phyloP scores from a whole-genome alignment of 2,113 vertebrate genomes.

The Mesoclemmys tuberculata region DNA sequence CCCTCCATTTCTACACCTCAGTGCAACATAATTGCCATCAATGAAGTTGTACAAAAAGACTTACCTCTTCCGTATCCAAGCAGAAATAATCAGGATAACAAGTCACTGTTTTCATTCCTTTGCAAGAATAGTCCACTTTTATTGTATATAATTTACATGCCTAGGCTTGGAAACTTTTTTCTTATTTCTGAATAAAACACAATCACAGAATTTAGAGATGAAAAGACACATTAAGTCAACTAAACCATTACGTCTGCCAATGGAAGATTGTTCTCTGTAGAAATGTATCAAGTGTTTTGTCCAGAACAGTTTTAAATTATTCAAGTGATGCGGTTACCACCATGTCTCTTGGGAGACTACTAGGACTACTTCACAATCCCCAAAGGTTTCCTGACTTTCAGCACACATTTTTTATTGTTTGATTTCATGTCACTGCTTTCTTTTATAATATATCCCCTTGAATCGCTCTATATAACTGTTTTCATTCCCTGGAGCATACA shows the following conservation, averaged over 20 bases:
- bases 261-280: accelerated
- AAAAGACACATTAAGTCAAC: accelerated
- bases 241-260: accelerated
- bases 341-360: accelerated
- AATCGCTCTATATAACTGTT: accelerated
- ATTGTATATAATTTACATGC: background rate
- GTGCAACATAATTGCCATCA: accelerated
- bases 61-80: background rate
- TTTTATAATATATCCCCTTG: accelerated
- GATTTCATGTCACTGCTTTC: accelerated
- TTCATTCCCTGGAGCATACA: background rate
- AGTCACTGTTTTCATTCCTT: background rate
- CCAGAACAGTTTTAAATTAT: background rate
- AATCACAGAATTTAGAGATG: accelerated
- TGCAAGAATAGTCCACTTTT: background rate
- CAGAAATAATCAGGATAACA: background rate
- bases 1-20: accelerated
- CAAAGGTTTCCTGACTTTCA: accelerated
- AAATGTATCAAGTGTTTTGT: accelerated
- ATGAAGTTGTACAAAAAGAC: accelerated
- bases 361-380: accelerated
- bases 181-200: background rate
- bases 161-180: background rate
- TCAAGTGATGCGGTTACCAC: background rate
- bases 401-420: background rate